A percentile compares a stretch with the other conserved stretches of the same genome.
phyloP scores from a whole-genome alignment of 1,140 invertebrate genomes.

The Leguminivora glycinivorella region DNA sequence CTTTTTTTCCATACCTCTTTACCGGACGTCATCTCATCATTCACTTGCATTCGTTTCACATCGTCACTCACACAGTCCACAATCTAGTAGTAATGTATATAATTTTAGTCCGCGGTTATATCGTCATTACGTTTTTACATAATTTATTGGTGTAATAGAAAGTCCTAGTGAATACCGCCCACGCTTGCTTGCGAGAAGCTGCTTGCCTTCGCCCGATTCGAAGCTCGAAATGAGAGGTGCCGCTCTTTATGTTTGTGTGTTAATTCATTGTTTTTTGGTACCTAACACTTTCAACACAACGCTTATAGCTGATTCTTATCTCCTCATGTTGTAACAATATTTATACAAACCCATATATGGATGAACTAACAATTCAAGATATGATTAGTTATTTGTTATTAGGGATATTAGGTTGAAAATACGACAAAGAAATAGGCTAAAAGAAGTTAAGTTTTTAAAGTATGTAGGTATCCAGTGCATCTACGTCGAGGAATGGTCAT shows the following conservation, averaged over 20 bases:
- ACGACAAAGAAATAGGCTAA: too few species aligned
- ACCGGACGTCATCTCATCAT: too few species aligned
- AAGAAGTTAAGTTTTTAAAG: too few species aligned
- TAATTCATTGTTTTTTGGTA: slow-evolving; percentile 37
- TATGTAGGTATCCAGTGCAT: too few species aligned
- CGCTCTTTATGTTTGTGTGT: slow-evolving; percentile 36
- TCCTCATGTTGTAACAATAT: neutral
- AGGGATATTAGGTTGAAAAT: too few species aligned
- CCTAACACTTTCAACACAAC: neutral
- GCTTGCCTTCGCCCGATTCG: slow-evolving; percentile 56
- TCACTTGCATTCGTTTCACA: too few species aligned
- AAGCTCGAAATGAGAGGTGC: slow-evolving; percentile 38
- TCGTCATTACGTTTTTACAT: neutral
- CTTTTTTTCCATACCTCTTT: too few species aligned
- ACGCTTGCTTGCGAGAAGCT: slow-evolving; percentile 36
- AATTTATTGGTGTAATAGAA: slow-evolving; percentile 23
- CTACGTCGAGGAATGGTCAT: too few species aligned
- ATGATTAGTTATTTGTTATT: too few species aligned
- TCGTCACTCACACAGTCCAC: too few species aligned
- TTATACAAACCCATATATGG: neutral
- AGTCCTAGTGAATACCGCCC: slow-evolving; percentile 41
- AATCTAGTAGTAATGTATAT: too few species aligned
- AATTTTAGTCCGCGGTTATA: neutral
- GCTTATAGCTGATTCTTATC: neutral
- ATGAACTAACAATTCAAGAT: too few species aligned